Base-by-base conservation (phyloP, 1,140 invertebrate species). In the Ephestia elutella region DNA sequence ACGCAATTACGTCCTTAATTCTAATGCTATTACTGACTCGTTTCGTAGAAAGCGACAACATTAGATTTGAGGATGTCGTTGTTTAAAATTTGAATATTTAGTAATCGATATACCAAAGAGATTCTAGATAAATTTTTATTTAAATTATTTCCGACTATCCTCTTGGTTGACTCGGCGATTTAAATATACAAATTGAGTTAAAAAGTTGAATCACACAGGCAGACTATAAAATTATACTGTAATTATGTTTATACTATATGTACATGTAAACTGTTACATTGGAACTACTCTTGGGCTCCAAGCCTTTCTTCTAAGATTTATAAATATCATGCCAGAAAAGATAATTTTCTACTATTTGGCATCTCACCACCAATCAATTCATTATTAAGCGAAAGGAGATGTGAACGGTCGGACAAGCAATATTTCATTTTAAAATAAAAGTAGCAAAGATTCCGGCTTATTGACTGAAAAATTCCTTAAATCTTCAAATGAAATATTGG, bases 341-440 rank as follows among this genome's bases (percentile, higher is more conserved):
- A 9, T 35, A 54, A 17, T 53, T 54, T 13, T 13, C 62, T 64
- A 64, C 48, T 9, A 49, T 64, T 64, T 64, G 62, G 57, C 57
- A 56, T 63, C 57, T 54, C 54, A 59, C 51, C 32, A 17, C n/a
- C 49, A 10, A 32, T 49, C 55, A 44, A 17, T 49, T 13, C 19
- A 21, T 58, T 38, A 51, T 49, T 25, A 20, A 49, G 13, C 10
- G 10, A 44, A 2, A 2, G 13, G 38, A 4, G 38, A 17, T 15
- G 38, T 2, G 13, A 44, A 2, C 3, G 4, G 30, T 2, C n/a
- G 10, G 38, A 17, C 32, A 44, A 5, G 38, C n/a, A 44, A 44
- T 44, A 44, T 44, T 15, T 44, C 38, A 44, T 44, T 44, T 10
- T 8, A 44, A 44, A 15, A 44, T 3, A 44, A 44, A n/a, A 15